Conservation (phyloP, 2,113 vertebrate genomes). For the Daphoenositta chrysoptera region DNA sequence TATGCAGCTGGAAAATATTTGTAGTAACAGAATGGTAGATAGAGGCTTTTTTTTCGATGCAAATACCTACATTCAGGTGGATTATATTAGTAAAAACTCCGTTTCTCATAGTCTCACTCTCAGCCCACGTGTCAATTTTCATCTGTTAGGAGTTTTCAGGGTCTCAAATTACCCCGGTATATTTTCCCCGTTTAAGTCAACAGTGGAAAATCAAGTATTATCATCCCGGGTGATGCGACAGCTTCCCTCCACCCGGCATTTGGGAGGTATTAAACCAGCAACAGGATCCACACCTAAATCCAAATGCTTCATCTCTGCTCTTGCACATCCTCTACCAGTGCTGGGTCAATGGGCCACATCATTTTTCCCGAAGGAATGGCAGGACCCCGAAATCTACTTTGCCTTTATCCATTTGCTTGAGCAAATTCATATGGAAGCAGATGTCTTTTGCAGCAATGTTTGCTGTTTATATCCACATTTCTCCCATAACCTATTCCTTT, state of each 20-base stretch:
- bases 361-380: background rate
- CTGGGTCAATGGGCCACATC: background rate
- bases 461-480: slow-evolving; percentile 24
- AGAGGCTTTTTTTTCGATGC: background rate
- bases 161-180: background rate
- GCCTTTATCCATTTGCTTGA: background rate
- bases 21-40: background rate
- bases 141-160: background rate
- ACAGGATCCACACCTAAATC: background rate
- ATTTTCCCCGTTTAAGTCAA: background rate
- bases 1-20: slow-evolving; percentile 28
- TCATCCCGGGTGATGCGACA: background rate
- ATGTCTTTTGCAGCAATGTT: background rate
- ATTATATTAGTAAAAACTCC: background rate
- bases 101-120: background rate
- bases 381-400: background rate
- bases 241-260: background rate
- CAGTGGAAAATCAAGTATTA: background rate
- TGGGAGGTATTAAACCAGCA: background rate
- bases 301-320: background rate
- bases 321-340: background rate
- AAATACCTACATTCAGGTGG: slow-evolving; percentile 7
- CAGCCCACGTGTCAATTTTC: background rate
- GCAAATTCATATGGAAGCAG: slow-evolving; percentile 1
- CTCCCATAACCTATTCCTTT: slow-evolving; percentile 20